Percentiles rank a stretch among this genome's conserved stretches.
Evolutionary conservation across 2,888 invertebrate species (phyloP).

Genomic region (Callosobruchus maculatus): DNA sequence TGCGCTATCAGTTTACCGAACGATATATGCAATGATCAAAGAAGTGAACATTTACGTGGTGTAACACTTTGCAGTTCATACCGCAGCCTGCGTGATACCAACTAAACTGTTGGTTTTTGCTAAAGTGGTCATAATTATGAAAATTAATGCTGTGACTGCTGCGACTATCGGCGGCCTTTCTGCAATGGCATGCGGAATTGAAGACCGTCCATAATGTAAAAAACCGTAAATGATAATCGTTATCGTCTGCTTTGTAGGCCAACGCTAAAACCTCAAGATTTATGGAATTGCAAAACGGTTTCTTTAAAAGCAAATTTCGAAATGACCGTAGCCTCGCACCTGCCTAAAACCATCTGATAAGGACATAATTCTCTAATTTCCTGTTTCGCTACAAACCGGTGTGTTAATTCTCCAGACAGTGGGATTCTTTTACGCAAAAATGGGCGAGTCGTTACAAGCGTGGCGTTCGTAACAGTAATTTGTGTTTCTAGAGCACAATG

Average conservation of each 20-base stretch:
- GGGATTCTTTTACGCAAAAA: too few species aligned
- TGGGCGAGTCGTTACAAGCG: too few species aligned
- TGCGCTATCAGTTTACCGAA: too few species aligned
- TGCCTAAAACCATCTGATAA: background rate
- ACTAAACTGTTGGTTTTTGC: background rate
- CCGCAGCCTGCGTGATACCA: background rate
- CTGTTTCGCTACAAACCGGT: background rate
- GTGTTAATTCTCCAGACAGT: too few species aligned
- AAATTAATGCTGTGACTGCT: background rate
- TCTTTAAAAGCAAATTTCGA: background rate
- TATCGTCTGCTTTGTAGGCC: background rate
- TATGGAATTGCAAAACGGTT: background rate
- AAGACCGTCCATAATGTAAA: background rate
- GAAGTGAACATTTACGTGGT: too few species aligned
- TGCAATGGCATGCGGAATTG: background rate
- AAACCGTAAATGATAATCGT: background rate
- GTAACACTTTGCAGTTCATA: background rate
- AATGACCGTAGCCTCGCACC: background rate
- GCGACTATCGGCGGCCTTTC: background rate
- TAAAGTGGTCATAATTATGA: background rate
- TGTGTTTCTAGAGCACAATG: too few species aligned
- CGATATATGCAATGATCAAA: background rate
- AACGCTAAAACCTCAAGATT: background rate
- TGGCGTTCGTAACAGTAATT: too few species aligned
- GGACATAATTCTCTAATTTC: background rate